Evolutionary conservation across 2,797 vertebrate genomes (phyloP), one percentile per base, ranked within the genome.

Genomic region (Aphelocoma californica): DNA sequence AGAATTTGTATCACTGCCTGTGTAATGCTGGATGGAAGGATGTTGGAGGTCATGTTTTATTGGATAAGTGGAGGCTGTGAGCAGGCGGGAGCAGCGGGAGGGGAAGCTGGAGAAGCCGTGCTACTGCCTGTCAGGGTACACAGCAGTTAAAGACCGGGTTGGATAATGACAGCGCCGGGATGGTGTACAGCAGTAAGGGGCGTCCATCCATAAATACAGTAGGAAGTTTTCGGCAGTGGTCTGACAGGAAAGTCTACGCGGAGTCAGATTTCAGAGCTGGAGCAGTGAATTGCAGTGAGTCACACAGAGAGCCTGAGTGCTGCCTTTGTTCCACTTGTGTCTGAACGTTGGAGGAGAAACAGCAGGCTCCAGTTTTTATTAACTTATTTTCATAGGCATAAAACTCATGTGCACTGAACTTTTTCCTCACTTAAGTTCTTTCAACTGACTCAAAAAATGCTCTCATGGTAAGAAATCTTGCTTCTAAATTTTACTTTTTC

Each of bases 301-400:
- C 97, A 97, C 97, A 90, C 90, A 86, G 95, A 88, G 89, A 97
- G 96, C 80, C 98, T 98, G 97, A 98, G 97, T 98, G 98, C 98
- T 97, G 98, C 97, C 98, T 99, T 99, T 99, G 98, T 99, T 98
- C 98, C 98, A 98, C 96, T 97, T 96, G 97, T 91, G 97, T 96
- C 97, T 97, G 96, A 95, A 93, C 78, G 96, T 64, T 92, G 96
- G 92, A 93, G 95, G 94, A 95, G 94, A 87, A 96, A 92, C 90
- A 94, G 96, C 96, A 82, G 92, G 88, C 94, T 95, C 92, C 86
- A 78, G 70, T 75, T 88, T 84, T 81, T 75, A 87, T 75, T 72
- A 70, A 91, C 71, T 85, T 90, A 56, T 85, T 93, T 89, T 70
- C 67, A 48, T 72, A 82, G 88, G 60, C 71, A 38, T 47, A 93